Percentiles rank a stretch among this genome's conserved stretches.
Conservation (phyloP, 35 echinoderm and acorn worm species). For the Lytechinus variegatus region DNA sequence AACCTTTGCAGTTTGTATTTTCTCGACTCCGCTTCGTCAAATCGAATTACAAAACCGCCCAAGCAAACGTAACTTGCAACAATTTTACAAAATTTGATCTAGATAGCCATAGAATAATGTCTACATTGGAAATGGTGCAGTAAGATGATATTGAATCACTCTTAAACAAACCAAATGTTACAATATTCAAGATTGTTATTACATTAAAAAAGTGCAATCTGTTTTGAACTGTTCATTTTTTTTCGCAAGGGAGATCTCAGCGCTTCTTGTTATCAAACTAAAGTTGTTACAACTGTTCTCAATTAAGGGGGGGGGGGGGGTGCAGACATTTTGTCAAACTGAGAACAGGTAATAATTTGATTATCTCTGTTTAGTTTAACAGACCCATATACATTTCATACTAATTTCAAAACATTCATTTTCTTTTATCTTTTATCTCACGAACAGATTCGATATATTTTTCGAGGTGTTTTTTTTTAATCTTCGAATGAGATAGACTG, state of each 20-base stretch:
- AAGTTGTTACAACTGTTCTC: too few species aligned
- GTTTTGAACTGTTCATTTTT: not conserved
- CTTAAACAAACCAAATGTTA: not conserved
- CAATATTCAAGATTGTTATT: not conserved
- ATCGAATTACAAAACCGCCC: slow-evolving; percentile 9
- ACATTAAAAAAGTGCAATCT: not conserved
- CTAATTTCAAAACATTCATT: not conserved
- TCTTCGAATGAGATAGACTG: not conserved
- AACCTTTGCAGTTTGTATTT: not conserved
- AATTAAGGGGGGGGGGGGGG: not conserved
- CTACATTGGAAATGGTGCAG: not conserved
- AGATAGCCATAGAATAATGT: not conserved
- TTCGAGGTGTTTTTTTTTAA: not conserved
- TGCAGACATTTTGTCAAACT: not conserved
- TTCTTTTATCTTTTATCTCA: not conserved
- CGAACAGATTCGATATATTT: not conserved
- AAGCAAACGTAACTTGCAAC: not conserved
- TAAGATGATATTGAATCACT: not conserved
- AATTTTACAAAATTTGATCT: not conserved
- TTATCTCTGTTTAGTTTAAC: not conserved
- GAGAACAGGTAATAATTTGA: not conserved
- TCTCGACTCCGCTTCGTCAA: not conserved
- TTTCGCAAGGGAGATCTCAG: not conserved
- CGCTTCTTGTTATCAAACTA: too few species aligned
- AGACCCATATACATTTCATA: not conserved